Evolutionary conservation across 2,797 vertebrate genomes (phyloP).

Genomic region (Limnodromus scolopaceus): DNA sequence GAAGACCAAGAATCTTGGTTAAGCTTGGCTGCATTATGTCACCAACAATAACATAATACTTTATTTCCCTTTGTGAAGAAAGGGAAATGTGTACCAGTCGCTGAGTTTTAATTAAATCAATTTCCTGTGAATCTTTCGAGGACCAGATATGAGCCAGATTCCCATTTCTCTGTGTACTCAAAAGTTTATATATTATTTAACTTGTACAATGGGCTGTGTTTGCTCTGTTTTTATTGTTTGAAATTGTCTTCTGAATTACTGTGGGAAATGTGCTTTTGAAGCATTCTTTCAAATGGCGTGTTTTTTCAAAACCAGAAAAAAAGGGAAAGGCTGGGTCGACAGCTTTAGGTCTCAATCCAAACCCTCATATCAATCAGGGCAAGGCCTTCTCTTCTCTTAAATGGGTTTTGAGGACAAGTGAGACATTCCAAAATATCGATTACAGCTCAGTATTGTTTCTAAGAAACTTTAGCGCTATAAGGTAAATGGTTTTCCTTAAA

Average conservation of each 20-base stretch:
- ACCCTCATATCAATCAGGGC: neutral
- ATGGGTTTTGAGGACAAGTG: neutral
- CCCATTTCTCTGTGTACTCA: conserved; percentile 48
- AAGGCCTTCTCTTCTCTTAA: neutral
- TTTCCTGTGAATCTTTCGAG: conserved; percentile 27
- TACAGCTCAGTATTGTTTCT: neutral
- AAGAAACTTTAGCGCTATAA: neutral
- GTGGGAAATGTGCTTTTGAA: conserved; percentile 18
- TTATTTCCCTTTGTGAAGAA: conserved; percentile 40
- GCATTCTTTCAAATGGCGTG: neutral
- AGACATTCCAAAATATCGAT: neutral
- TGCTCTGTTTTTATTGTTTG: conserved; percentile 53
- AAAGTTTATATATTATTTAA: conserved; percentile 69
- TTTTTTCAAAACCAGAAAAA: neutral
- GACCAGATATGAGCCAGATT: conserved; percentile 19
- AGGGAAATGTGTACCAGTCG: conserved; percentile 22
- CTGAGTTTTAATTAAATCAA: conserved; percentile 56
- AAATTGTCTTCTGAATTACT: conserved; percentile 41
- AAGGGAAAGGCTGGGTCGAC: neutral
- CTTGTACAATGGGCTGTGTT: conserved; percentile 40
- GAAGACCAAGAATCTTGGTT: conserved; percentile 6
- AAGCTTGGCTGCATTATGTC: conserved; percentile 18
- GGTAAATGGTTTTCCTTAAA: neutral
- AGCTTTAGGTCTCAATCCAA: neutral
- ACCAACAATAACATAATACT: conserved; percentile 13